phyloP scores from a whole-genome alignment of 2,797 vertebrate genomes.

The Lagorchestes hirsutus region DNA sequence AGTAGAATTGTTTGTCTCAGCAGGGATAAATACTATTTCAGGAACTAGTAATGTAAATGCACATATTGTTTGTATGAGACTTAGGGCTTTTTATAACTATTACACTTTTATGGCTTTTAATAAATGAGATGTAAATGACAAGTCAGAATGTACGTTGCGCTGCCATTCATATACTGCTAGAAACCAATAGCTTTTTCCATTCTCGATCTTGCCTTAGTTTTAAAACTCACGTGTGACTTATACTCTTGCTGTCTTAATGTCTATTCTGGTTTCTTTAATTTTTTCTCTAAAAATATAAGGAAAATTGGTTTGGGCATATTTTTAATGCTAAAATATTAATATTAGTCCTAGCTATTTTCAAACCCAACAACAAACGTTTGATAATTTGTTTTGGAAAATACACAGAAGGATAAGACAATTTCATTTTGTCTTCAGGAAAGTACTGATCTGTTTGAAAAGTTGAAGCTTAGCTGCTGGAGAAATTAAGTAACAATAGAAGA shows the following conservation, averaged over 20 bases:
- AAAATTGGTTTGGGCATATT: background rate
- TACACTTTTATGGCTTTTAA: background rate
- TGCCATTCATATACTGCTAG: background rate
- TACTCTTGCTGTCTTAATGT: background rate
- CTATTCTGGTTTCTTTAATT: background rate
- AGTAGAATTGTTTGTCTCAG: conserved; percentile 43
- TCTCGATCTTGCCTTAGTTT: background rate
- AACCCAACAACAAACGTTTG: background rate
- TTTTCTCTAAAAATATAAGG: background rate
- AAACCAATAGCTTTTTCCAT: background rate
- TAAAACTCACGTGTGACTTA: background rate
- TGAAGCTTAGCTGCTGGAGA: conserved; percentile 19
- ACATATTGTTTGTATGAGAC: background rate
- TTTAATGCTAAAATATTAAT: background rate
- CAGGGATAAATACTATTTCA: background rate
- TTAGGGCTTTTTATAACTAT: background rate
- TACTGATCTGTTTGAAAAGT: background rate
- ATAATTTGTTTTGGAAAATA: background rate
- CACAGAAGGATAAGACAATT: background rate
- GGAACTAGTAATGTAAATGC: background rate
- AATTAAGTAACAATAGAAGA: conserved; percentile 17
- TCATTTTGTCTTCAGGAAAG: background rate
- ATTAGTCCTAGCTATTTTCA: background rate
- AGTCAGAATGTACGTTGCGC: background rate
- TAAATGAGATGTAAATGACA: background rate